These are phyloP conservation scores for Prionailurus bengalensis DNA, from an alignment of 2,113 vertebrate species.

Conservation along the genomic window DNA sequence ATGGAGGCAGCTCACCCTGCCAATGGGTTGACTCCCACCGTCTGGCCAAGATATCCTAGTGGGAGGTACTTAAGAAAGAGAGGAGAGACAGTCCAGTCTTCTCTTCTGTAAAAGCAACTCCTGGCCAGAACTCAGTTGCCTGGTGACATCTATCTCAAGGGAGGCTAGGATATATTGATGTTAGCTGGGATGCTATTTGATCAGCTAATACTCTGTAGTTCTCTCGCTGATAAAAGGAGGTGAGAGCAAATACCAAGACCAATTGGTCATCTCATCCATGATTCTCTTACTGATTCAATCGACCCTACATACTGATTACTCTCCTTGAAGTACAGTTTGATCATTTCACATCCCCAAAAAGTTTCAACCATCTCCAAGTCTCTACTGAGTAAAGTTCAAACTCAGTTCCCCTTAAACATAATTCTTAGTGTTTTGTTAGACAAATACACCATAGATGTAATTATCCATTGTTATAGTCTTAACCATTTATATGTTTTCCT, in stretches of 20 bases:
- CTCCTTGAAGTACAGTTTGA: neutral
- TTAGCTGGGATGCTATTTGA: constrained; percentile 27
- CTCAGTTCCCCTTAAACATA: constrained; percentile 33
- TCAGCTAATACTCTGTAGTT: constrained; percentile 1
- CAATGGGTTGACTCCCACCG: neutral
- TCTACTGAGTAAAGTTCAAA: neutral
- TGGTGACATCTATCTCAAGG: neutral
- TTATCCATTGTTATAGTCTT: neutral
- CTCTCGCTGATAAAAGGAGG: constrained; percentile 31
- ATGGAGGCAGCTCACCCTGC: neutral
- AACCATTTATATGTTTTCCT: neutral
- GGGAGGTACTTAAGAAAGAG: neutral
- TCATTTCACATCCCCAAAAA: constrained; percentile 17
- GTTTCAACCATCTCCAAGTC: neutral
- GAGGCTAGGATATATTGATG: constrained; percentile 37
- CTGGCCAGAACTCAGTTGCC: neutral
- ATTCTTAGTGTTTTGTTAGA: neutral
- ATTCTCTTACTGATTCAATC: constrained; percentile 30
- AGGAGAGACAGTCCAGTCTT: neutral
- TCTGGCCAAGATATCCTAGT: neutral
- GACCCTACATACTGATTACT: neutral
- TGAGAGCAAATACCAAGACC: neutral
- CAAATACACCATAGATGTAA: neutral
- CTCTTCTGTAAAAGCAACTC: neutral
- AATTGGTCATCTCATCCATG: neutral